These are phyloP conservation scores for Penaeus chinensis DNA, from an alignment of 1,140 invertebrate species.

Conservation along the genomic window DNA sequence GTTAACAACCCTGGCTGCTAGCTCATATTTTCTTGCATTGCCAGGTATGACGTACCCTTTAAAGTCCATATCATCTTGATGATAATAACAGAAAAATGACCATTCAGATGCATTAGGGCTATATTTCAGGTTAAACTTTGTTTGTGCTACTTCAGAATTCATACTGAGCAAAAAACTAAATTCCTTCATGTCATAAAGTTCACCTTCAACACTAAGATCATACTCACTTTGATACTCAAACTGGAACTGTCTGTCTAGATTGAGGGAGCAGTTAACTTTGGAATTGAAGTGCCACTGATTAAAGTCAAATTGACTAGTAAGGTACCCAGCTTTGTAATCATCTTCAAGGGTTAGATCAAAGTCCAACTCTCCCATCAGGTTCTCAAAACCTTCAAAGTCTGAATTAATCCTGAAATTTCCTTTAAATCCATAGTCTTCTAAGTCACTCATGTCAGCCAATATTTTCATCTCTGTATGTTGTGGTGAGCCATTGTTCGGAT, in stretches of 20 bases:
- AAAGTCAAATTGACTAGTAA: constrained; percentile 11
- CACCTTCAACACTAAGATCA: not conserved
- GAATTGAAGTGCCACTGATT: constrained; percentile 40
- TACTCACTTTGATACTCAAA: constrained; percentile 25
- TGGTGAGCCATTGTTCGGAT: too few relatives aligned
- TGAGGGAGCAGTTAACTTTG: not conserved
- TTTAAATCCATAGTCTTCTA: constrained; percentile 33
- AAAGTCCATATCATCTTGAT: not conserved
- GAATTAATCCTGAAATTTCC: constrained; percentile 26
- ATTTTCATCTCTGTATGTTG: constrained; percentile 30
- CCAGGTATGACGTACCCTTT: constrained; percentile 34
- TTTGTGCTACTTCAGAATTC: too few relatives aligned
- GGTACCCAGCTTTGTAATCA: not conserved
- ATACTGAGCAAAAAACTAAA: not conserved
- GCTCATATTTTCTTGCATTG: constrained; percentile 39
- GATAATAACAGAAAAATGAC: not conserved
- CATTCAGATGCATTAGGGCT: constrained; percentile 21
- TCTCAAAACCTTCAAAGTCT: constrained; percentile 52
- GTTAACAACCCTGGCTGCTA: not conserved
- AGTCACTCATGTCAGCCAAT: constrained; percentile 17
- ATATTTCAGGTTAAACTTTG: too few relatives aligned
- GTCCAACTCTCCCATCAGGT: constrained; percentile 24
- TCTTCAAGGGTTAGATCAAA: not conserved
- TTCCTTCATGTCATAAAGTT: constrained; percentile 24
- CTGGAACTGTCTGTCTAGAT: not conserved